A percentile compares a stretch with the other conserved stretches of the same genome.
phyloP scores from a whole-genome alignment of 2,888 invertebrate species.

The Cartodere bifasciata region DNA sequence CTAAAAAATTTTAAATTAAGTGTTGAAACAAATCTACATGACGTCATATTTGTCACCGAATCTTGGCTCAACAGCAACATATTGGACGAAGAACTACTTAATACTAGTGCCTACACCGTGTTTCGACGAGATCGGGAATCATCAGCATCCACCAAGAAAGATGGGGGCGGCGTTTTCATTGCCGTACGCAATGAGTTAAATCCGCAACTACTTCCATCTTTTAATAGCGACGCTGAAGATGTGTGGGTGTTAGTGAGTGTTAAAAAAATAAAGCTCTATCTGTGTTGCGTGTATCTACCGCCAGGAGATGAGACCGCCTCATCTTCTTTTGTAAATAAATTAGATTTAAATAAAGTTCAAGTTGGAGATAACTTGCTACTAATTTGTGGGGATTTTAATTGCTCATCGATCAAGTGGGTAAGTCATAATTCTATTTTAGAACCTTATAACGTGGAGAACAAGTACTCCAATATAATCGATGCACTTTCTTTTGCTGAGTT shows the following conservation, averaged over 20 bases:
- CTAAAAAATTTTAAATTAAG: neutral
- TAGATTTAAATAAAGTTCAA: slow-evolving; percentile 2
- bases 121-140: slow-evolving; percentile 3
- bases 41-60: slow-evolving; percentile 2
- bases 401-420: slow-evolving; percentile 2
- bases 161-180: slow-evolving; percentile 3
- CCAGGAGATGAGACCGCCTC: slow-evolving; percentile 1
- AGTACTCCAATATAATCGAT: slow-evolving; percentile 5
- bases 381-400: slow-evolving; percentile 5
- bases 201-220: slow-evolving; percentile 1
- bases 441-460: slow-evolving; percentile 5
- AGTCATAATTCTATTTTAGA: slow-evolving; percentile 6
- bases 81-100: slow-evolving; percentile 1
- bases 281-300: slow-evolving; percentile 5
- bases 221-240: slow-evolving; percentile 5
- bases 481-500: slow-evolving; percentile 6
- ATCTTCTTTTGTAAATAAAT: slow-evolving; percentile 2
- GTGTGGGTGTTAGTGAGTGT: slow-evolving; percentile 1
- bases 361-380: slow-evolving; percentile 3
- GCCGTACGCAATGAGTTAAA: slow-evolving; percentile 2
- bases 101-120: slow-evolving; percentile 1
- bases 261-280: neutral
- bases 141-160: slow-evolving; percentile 2
- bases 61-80: slow-evolving; percentile 1
- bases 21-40: neutral